Evolutionary conservation across 2,888 invertebrate species (phyloP).

Genomic region (Plebejus argus): DNA sequence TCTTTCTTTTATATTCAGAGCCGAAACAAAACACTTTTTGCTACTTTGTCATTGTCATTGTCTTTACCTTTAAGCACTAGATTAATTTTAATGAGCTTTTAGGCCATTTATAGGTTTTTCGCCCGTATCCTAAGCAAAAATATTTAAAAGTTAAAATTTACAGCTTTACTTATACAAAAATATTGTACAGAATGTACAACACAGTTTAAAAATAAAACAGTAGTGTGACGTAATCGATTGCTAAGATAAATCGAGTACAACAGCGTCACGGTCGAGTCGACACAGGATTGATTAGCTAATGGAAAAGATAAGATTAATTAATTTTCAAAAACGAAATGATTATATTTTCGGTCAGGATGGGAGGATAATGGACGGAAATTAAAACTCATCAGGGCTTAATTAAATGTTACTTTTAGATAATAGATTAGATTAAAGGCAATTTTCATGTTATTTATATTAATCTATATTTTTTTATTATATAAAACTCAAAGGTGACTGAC

Average conservation of each 20-base stretch:
- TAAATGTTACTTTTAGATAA: neutral
- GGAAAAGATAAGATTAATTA: conserved; percentile 31
- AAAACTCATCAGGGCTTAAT: conserved; percentile 1
- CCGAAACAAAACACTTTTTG: too few species aligned
- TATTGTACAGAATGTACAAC: too few species aligned
- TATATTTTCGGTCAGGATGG: neutral
- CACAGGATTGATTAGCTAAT: conserved; percentile 27
- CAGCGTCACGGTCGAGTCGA: neutral
- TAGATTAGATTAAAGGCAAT: neutral
- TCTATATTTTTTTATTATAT: too few species aligned
- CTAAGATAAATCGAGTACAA: conserved; percentile 19
- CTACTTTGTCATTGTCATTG: too few species aligned
- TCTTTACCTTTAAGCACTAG: too few species aligned
- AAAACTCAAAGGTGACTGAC: too few species aligned
- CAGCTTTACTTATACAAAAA: too few species aligned
- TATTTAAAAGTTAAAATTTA: too few species aligned
- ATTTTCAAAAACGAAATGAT: conserved; percentile 20
- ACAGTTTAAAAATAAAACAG: neutral
- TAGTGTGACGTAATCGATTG: neutral
- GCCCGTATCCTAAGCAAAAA: too few species aligned
- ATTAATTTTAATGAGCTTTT: too few species aligned
- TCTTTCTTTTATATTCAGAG: too few species aligned
- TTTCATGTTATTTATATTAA: neutral
- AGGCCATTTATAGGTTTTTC: too few species aligned
- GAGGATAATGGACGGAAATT: conserved; percentile 14